Conservation (phyloP, 2,797 vertebrate species). For the Sciurus vulgaris region DNA sequence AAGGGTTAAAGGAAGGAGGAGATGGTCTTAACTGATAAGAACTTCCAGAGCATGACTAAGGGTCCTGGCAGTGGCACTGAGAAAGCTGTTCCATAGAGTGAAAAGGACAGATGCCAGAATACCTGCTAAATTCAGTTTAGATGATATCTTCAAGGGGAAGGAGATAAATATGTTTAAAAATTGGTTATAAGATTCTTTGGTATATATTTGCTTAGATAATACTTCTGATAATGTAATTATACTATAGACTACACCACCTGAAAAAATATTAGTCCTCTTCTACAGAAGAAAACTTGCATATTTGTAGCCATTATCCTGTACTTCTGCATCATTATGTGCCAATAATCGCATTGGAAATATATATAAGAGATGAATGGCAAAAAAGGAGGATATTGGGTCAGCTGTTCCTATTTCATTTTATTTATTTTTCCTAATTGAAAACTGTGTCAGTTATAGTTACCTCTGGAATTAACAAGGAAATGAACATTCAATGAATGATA, state of each 20-base stretch:
- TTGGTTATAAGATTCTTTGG: background rate
- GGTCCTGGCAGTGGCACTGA: background rate
- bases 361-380: background rate
- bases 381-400: background rate
- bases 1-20: background rate
- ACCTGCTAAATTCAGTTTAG: background rate
- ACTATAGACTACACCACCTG: slow-evolving; percentile 19
- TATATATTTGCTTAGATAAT: slow-evolving; percentile 54
- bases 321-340: background rate
- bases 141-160: slow-evolving; percentile 48
- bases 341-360: background rate
- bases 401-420: slow-evolving; percentile 18
- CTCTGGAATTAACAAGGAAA: slow-evolving; percentile 41
- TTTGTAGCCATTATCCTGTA: background rate
- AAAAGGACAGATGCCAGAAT: background rate
- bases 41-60: background rate
- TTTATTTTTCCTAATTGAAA: slow-evolving; percentile 66
- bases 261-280: slow-evolving; percentile 55
- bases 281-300: background rate
- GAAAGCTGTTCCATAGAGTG: background rate
- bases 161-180: slow-evolving; percentile 61
- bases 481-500: slow-evolving; percentile 1
- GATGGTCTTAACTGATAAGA: background rate
- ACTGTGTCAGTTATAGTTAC: background rate
- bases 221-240: slow-evolving; percentile 56